These are phyloP conservation scores for Ceratosolen fusciceps DNA, from an alignment of 1,140 invertebrate species.

Conservation along the genomic window DNA sequence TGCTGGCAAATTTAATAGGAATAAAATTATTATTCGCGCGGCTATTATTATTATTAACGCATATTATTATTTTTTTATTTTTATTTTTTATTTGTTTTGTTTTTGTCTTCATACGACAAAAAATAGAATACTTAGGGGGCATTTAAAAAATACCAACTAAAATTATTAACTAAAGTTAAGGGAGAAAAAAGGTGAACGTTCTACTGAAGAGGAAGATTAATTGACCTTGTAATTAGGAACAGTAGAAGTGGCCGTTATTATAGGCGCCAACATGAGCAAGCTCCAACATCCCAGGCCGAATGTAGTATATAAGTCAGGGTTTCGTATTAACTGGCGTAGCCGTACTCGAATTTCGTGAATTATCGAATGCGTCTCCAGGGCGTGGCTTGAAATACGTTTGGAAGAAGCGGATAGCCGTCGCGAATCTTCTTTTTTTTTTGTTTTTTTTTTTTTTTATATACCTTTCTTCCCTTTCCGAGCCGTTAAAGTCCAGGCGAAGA, in stretches of 20 bases:
- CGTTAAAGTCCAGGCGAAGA: neutral
- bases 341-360: conserved; percentile 57
- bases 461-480: too few relatives aligned
- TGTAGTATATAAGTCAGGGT: neutral
- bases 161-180: conserved; percentile 1
- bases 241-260: neutral
- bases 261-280: conserved; percentile 1
- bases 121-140: neutral
- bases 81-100: too few relatives aligned
- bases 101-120: too few relatives aligned
- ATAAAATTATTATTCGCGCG: too few relatives aligned
- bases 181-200: neutral
- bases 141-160: neutral
- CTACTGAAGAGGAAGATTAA: conserved; percentile 35
- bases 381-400: conserved; percentile 54
- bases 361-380: conserved; percentile 56
- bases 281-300: neutral
- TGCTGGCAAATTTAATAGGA: too few relatives aligned
- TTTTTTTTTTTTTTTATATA: conserved; percentile 39
- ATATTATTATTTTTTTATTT: too few relatives aligned
- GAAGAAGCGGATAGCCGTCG: conserved; percentile 49
- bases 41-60: too few relatives aligned
- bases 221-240: conserved; percentile 49
- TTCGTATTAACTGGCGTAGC: conserved; percentile 40
- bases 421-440: conserved; percentile 54